These are phyloP conservation scores for Pemphredon lugubris DNA, from an alignment of 2,888 invertebrate species.

Conservation along the genomic window DNA sequence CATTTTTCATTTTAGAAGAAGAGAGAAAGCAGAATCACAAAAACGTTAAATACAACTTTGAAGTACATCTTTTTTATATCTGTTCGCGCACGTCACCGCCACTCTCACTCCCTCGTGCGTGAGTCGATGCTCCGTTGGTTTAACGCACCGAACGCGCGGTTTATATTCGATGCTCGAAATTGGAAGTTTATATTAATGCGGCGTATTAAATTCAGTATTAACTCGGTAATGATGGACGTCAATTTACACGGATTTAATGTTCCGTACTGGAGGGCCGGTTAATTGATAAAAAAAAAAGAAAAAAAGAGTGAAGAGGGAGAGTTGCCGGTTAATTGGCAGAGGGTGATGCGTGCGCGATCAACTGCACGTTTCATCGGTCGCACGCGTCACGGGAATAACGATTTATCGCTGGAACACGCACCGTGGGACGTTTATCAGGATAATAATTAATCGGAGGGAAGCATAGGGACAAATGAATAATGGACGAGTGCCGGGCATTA, in stretches of 20 bases:
- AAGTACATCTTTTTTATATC: no score
- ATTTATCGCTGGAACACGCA: constrained; percentile 47
- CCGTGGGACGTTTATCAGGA: constrained; percentile 59
- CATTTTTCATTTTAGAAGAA: no score
- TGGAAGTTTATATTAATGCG: constrained; percentile 17
- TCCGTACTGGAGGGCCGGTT: neutral
- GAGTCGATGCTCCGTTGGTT: no score
- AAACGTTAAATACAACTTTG: no score
- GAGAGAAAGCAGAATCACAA: no score
- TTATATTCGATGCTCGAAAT: no score
- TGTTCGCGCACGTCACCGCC: no score
- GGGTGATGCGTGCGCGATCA: constrained; percentile 36
- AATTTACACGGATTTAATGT: constrained; percentile 13
- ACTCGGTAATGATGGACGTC: constrained; percentile 10
- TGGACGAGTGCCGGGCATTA: constrained; percentile 42
- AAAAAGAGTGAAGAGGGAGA: no score
- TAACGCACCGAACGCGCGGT: no score
- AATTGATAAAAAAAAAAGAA: constrained; percentile 4
- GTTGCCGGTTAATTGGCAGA: constrained; percentile 32
- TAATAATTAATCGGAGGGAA: constrained; percentile 64
- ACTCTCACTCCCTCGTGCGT: no score
- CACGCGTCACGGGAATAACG: constrained; percentile 41
- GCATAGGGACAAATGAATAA: constrained; percentile 53
- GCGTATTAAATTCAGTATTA: constrained; percentile 23
- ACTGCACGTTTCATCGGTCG: constrained; percentile 49